Evolutionary conservation across 2,797 vertebrate species (phyloP), one percentile per base, ranked within the genome.

Genomic region (Pachyuromys duprasi): DNA sequence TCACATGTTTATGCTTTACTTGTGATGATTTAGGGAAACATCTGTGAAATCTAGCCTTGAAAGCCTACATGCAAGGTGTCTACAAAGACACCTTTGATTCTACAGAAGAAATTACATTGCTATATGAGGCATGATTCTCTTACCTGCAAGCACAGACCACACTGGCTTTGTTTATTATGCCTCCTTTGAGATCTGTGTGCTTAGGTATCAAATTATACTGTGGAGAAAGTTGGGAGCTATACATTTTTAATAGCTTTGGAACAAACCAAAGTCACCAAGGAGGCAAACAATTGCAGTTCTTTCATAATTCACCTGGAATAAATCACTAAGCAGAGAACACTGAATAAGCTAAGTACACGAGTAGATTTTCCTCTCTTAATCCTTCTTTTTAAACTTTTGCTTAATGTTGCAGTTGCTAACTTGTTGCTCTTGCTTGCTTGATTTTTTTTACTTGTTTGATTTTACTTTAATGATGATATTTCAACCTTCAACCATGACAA

Each of bases 21-120:
- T 69, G 28, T 79, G 42, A 76, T 82, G 36, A 63, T 74, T 95
- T 80, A 90, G 67, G 20, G 9, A 36, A 91, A 90, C 80, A 65
- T 55, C 55, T 60, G 42, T 8, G 93, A 90, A 39, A 89, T 17
- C 20, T 90, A 92, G 57, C 28, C 67, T 90, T 83, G 20, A 88
- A 70, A 72, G 69, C 55, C 39, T 81, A 70, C 0, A 5, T 53
- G 55, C 33, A 76, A 70, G 90, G 4, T 69, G 69, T 76, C 11
- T 45, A 65, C 20, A 65, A 33, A 89, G 86, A 83, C 5, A 72
- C 45, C 36, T 39, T 78, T 81, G 92, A 89, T 69, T 94, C 62
- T 80, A 22, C 89, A 87, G 72, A 94, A 91, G 69, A 95, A 91
- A 96, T 90, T 83, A 82, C 90, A 81, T 88, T 36, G 86, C 89